phyloP scores from a whole-genome alignment of 2,888 invertebrate species.

The Anoplius nigerrimus region DNA sequence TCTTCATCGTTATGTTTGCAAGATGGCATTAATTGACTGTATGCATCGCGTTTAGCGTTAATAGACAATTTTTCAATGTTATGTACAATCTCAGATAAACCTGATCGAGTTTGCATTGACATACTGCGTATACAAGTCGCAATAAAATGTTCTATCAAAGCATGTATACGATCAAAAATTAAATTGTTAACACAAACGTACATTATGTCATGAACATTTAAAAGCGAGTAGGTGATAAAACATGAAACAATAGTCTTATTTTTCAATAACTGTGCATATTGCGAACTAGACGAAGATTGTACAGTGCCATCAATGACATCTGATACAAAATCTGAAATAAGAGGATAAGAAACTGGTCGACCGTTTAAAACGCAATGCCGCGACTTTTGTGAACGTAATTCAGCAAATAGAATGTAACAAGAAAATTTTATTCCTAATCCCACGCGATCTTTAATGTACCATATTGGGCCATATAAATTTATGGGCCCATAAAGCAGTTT shows the following conservation, averaged over 20 bases:
- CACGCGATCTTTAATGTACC: constrained; percentile 37
- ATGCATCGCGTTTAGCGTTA: too few relatives aligned
- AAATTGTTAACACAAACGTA: constrained; percentile 26
- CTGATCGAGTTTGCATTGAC: too few relatives aligned
- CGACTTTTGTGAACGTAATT: constrained; percentile 22
- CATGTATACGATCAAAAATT: constrained; percentile 27
- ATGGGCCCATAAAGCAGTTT: constrained; percentile 44
- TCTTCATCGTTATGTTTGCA: too few relatives aligned
- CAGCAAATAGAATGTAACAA: constrained; percentile 54
- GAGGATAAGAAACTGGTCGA: constrained; percentile 45
- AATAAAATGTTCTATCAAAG: constrained; percentile 20
- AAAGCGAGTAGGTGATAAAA: constrained; percentile 24
- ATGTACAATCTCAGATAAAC: too few relatives aligned
- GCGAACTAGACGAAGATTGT: not conserved
- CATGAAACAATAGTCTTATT: constrained; percentile 36
- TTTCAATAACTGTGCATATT: not conserved
- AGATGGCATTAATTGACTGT: too few relatives aligned
- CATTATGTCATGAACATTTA: constrained; percentile 16
- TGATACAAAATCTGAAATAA: constrained; percentile 32
- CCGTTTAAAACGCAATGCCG: constrained; percentile 57
- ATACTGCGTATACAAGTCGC: too few relatives aligned
- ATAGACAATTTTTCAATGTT: too few relatives aligned
- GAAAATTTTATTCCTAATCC: constrained; percentile 29
- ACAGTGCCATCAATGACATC: constrained; percentile 17
- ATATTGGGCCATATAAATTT: constrained; percentile 28